A percentile compares a stretch with the other conserved stretches of the same genome.
phyloP scores from a whole-genome alignment of 2,888 invertebrate genomes.

The Junonia oenone region DNA sequence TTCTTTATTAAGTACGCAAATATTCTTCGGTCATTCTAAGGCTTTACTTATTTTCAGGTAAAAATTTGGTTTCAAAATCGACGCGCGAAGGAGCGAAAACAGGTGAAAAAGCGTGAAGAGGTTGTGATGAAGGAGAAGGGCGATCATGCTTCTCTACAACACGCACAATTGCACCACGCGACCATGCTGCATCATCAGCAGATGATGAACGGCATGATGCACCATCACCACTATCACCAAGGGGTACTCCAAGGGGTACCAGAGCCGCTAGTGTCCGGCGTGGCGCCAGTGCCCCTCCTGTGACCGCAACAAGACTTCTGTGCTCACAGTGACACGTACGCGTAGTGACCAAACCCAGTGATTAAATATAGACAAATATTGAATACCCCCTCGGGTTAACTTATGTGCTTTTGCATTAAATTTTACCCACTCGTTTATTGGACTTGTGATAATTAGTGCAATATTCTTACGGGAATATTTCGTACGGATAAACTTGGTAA shows the following conservation, averaged over 20 bases:
- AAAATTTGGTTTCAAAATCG: constrained; percentile 95
- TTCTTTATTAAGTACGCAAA: neutral
- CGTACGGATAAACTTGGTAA: constrained; percentile 16
- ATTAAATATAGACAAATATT: constrained; percentile 15
- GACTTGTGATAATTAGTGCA: constrained; percentile 65
- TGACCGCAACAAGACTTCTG: constrained; percentile 65
- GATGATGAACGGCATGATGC: constrained; percentile 77
- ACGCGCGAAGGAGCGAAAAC: constrained; percentile 95
- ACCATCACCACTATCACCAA: constrained; percentile 74
- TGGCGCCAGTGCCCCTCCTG: constrained; percentile 71
- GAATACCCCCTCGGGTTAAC: constrained; percentile 16
- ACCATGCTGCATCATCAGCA: constrained; percentile 77
- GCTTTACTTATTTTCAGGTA: constrained; percentile 60
- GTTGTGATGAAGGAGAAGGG: constrained; percentile 81
- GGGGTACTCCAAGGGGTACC: constrained; percentile 74
- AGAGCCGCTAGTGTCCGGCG: constrained; percentile 67
- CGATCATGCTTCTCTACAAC: constrained; percentile 70
- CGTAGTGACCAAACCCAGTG: constrained; percentile 33
- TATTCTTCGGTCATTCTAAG: neutral
- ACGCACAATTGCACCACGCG: constrained; percentile 74
- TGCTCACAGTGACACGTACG: constrained; percentile 44
- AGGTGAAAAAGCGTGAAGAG: constrained; percentile 90
- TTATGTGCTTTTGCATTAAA: constrained; percentile 30
- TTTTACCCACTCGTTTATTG: constrained; percentile 29
- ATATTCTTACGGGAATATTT: constrained; percentile 50